These are phyloP conservation scores for Vipera latastei DNA, from an alignment of 2,797 vertebrate genomes.

Conservation along the genomic window DNA sequence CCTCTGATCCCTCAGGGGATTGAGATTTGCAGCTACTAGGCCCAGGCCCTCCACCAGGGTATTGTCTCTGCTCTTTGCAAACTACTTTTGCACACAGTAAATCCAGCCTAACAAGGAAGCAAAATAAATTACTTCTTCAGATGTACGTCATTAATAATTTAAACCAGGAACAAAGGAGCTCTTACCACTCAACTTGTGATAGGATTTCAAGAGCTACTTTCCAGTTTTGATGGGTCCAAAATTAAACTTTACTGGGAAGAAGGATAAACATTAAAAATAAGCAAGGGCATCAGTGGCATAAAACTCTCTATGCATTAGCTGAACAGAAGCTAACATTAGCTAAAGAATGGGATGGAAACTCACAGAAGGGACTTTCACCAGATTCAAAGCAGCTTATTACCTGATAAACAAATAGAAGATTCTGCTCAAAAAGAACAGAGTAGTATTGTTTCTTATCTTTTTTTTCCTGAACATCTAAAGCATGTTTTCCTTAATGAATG, in stretches of 20 bases:
- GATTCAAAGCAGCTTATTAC: not conserved
- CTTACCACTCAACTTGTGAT: not conserved
- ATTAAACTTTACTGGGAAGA: not conserved
- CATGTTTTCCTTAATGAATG: not conserved
- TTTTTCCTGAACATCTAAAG: not conserved
- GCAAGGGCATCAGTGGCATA: not conserved
- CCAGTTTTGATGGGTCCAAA: not conserved
- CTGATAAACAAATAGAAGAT: too few species aligned
- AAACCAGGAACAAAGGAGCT: not conserved
- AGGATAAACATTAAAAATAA: not conserved
- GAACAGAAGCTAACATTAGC: not conserved
- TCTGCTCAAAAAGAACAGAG: not conserved
- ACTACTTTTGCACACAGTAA: not conserved
- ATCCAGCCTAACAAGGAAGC: not conserved
- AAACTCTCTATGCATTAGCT: not conserved
- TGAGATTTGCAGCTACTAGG: not conserved
- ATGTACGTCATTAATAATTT: not conserved
- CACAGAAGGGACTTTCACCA: not conserved
- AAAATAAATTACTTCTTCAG: not conserved
- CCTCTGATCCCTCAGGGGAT: not conserved
- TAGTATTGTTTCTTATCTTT: not conserved
- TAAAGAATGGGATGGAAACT: not conserved
- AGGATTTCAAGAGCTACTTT: not conserved
- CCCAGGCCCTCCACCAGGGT: not conserved
- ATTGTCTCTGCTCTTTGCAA: not conserved